Base-by-base conservation (phyloP, 2,113 vertebrate species). In the Oplegnathus fasciatus region DNA sequence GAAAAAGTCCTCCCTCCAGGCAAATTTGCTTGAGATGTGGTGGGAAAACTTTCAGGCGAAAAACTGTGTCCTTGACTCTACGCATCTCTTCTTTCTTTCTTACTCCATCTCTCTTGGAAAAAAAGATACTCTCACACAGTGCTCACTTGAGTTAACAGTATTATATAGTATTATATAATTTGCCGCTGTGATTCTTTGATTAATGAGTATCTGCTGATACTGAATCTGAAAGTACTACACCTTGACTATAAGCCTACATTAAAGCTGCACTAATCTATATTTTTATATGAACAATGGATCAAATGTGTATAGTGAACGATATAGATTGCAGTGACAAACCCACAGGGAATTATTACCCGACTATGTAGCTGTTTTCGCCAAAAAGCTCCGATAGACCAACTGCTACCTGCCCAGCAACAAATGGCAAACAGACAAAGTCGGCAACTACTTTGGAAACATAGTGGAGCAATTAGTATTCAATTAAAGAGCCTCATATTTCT, bases 1-100 rank as follows among this genome's bases (percentile, higher is more conserved):
- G 84, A 88, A 84, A 37, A 87, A 84, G 72, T 54, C 60, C 80
- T 80, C 77, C 67, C 80, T 87, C 6, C 20, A 2, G 74, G 79
- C 83, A 0, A 75, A 26, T 73, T 34, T 76, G 60, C 74, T 78
- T 28, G 30, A 82, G 84, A 73, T 84, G 54, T 64, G 50, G 62
- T 78, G 34, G 48, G 84, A 84, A 82, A 88, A 72, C 37, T 40
- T 81, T 34, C 52, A 75, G 73, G 66, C 13, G 60, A n/a, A 71
- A 90, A 78, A 6, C 52, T 1, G 2, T 55, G 78, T 64, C 73
- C 79, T 80, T 84, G 76, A 73, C 55, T 77, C 58, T 71, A 62
- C n/a, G 40, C 28, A 26, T 62, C 18, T 66, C 22, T 37, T 86
- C 30, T 50, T 68, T 52, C 10, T 74, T 62, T 54, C 10, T 22